These are phyloP conservation scores for Meleagris gallopavo DNA, from an alignment of 2,113 vertebrate genomes.

Conservation along the genomic window DNA sequence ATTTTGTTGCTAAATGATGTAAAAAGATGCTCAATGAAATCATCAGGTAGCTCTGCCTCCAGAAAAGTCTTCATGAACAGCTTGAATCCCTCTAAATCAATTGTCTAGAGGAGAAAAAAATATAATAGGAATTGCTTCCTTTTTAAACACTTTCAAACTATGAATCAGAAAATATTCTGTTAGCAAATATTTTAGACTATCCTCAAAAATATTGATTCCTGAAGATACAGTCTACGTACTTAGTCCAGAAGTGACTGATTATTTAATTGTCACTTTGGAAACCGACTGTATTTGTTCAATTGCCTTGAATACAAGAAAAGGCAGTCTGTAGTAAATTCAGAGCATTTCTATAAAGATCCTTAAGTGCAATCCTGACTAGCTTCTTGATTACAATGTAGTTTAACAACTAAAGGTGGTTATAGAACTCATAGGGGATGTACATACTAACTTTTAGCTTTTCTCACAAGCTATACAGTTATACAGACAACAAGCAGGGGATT, in stretches of 20 bases:
- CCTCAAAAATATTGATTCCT: not conserved
- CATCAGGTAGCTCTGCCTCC: conserved; percentile 90
- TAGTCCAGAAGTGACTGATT: not conserved
- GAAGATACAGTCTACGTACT: not conserved
- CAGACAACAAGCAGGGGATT: not conserved
- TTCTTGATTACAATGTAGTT: not conserved
- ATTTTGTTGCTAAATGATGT: conserved; percentile 92
- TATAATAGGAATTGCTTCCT: not conserved
- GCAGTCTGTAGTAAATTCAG: not conserved
- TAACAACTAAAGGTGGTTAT: not conserved
- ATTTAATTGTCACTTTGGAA: not conserved
- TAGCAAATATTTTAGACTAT: not conserved
- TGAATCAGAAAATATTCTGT: not conserved
- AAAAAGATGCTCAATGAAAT: conserved; percentile 92
- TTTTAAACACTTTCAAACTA: not conserved
- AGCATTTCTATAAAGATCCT: not conserved
- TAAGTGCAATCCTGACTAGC: not conserved
- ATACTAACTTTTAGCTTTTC: not conserved
- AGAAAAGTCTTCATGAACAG: conserved; percentile 97
- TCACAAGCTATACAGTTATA: not conserved
- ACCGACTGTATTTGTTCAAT: not conserved
- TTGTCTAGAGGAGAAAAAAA: conserved; percentile 77
- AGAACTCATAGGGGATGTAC: not conserved
- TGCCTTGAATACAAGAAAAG: not conserved
- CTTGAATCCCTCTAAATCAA: conserved; percentile 95